Percentiles rank a stretch among this genome's conserved stretches.
Evolutionary conservation across 2,888 invertebrate genomes (phyloP).

Genomic region (Eledona agricola): DNA sequence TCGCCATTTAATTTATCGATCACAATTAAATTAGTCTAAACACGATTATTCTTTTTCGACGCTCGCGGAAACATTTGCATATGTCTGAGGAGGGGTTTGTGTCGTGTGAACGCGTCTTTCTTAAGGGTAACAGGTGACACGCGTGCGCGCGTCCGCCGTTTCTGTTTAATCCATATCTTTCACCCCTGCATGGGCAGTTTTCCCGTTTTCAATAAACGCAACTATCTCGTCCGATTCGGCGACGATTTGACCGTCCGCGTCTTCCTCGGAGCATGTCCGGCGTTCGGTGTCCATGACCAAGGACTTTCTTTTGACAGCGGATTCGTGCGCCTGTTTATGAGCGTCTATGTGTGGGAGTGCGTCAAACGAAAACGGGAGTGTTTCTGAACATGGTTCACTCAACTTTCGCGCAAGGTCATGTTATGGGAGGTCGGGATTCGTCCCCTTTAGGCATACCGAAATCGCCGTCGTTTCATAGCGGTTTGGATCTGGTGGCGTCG

Average conservation of each 20-base stretch:
- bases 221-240: constrained; percentile 8
- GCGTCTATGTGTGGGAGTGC: constrained; percentile 14
- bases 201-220: constrained; percentile 5
- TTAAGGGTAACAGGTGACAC: constrained; percentile 43
- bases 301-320: constrained; percentile 13
- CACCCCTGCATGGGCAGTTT: constrained; percentile 28
- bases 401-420: constrained; percentile 61
- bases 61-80: too few relatives aligned
- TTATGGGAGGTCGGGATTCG: constrained; percentile 61
- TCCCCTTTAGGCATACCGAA: constrained; percentile 81
- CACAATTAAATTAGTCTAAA: too few relatives aligned
- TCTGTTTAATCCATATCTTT: constrained; percentile 48
- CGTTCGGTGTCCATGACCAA: background rate
- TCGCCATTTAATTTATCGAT: too few relatives aligned
- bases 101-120: constrained; percentile 25
- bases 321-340: too few relatives aligned
- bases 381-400: constrained; percentile 60
- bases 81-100: too few relatives aligned
- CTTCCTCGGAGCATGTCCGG: background rate
- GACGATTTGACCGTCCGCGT: constrained; percentile 22
- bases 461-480: constrained; percentile 89
- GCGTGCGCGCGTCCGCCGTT: constrained; percentile 34
- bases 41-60: background rate
- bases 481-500: constrained; percentile 80
- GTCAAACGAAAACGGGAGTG: constrained; percentile 9